Conservation (phyloP, 2,113 vertebrate species). For the Pantherophis guttatus region DNA sequence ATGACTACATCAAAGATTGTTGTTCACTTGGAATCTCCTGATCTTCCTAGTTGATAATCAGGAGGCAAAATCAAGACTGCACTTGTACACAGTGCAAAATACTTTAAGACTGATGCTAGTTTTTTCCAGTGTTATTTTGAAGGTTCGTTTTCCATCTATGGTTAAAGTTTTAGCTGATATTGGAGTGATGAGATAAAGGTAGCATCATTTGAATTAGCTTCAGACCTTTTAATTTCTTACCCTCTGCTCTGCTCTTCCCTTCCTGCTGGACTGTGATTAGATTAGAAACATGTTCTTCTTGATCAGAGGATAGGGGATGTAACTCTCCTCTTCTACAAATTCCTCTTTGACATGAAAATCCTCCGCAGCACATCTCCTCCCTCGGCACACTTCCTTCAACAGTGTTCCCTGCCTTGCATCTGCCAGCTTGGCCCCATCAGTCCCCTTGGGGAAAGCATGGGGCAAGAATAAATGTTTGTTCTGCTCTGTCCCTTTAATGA, state of each 20-base stretch:
- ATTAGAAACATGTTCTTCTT: background rate
- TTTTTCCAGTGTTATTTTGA: background rate
- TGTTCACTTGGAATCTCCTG: background rate
- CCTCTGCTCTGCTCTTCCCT: background rate
- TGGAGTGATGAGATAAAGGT: background rate
- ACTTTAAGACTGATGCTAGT: background rate
- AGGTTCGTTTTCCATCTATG: background rate
- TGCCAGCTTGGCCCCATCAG: conserved; percentile 10
- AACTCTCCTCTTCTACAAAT: background rate
- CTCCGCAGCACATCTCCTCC: background rate
- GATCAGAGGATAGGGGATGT: background rate
- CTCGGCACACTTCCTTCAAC: conserved; percentile 24
- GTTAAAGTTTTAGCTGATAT: background rate
- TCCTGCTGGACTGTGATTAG: background rate
- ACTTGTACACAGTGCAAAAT: background rate
- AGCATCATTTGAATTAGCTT: background rate
- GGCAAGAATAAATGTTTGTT: background rate
- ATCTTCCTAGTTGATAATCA: background rate
- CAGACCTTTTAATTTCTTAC: background rate
- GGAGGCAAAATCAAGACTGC: background rate
- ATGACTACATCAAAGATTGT: background rate
- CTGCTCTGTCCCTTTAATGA: background rate
- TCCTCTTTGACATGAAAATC: conserved; percentile 60
- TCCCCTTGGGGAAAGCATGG: conserved; percentile 3
- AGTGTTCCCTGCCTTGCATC: conserved; percentile 45